Conservation (phyloP, 2,888 invertebrate species). For the Hecatera dysodea region DNA sequence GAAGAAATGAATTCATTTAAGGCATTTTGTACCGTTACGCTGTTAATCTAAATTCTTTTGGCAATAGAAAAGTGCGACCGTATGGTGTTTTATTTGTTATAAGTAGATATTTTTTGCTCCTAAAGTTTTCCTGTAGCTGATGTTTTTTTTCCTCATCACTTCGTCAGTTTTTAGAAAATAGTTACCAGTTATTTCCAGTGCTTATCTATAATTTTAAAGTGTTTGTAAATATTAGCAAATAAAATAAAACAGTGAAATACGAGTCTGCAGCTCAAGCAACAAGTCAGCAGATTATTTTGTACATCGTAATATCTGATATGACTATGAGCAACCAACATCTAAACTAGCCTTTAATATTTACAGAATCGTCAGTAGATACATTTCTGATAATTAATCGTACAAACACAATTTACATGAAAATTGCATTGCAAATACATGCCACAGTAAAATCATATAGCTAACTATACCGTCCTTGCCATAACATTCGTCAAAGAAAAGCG, state of each 20-base stretch:
- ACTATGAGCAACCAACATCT: background rate
- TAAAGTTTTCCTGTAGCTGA: background rate
- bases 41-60: slow-evolving; percentile 5
- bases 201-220: background rate
- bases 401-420: background rate
- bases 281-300: background rate
- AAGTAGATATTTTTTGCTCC: background rate
- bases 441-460: background rate
- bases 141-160: background rate
- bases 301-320: background rate
- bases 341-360: background rate
- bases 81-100: background rate
- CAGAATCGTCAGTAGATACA: slow-evolving; percentile 9
- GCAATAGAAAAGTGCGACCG: background rate
- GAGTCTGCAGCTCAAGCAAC: too few species aligned
- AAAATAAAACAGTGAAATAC: background rate
- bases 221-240: slow-evolving; percentile 8
- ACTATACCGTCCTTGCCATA: background rate
- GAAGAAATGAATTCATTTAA: background rate
- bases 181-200: slow-evolving; percentile 4
- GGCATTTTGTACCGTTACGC: slow-evolving; percentile 11
- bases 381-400: slow-evolving; percentile 12
- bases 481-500: background rate
- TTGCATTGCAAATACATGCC: background rate
- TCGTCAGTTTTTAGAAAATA: background rate